phyloP scores from a whole-genome alignment of 2,113 vertebrate genomes.

The Chaetops frenatus region DNA sequence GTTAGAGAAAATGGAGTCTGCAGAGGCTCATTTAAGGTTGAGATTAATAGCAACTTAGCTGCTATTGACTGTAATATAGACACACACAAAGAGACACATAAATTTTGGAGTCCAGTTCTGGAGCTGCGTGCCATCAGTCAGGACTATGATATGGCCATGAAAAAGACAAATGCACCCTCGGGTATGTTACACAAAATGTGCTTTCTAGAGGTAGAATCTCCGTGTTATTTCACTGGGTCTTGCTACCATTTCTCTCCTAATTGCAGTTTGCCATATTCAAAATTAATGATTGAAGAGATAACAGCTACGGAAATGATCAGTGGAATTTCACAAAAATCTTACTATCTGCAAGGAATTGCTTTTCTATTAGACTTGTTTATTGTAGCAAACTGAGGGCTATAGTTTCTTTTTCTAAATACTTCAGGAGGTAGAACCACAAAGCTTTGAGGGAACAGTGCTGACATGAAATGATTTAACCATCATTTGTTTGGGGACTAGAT shows the following conservation, averaged over 20 bases:
- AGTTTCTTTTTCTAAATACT: neutral
- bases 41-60: neutral
- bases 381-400: neutral
- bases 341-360: fast-evolving
- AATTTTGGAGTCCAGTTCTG: neutral
- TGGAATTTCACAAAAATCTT: neutral
- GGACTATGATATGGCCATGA: neutral
- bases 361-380: neutral
- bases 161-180: neutral
- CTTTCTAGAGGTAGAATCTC: neutral
- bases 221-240: neutral
- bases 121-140: neutral
- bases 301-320: neutral
- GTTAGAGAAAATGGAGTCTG: neutral
- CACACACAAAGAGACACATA: neutral
- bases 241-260: neutral
- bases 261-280: neutral
- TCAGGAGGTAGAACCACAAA: neutral
- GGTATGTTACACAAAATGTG: neutral
- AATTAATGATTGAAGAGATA: neutral
- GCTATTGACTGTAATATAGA: neutral
- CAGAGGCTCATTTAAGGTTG: neutral
- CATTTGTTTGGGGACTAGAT: neutral
- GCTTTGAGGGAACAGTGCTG: neutral
- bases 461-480: neutral